Evolutionary conservation across 2,888 invertebrate genomes (phyloP), one percentile per base, ranked within the genome.

Genomic region (Latrodectus hesperus): DNA sequence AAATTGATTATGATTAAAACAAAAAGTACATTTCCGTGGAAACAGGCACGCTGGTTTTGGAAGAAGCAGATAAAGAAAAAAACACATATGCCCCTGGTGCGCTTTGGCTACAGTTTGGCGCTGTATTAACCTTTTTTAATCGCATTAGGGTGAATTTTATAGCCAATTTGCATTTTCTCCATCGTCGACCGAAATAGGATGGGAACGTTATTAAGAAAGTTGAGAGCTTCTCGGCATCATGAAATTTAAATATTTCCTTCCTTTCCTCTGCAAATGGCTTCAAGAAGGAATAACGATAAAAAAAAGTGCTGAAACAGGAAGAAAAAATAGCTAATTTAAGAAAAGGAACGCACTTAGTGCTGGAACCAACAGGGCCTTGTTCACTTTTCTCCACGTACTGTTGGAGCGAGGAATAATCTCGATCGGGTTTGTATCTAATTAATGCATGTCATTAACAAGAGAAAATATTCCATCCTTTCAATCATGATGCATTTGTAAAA

Each of bases 1-100:
- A 84, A 84, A 84, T 84, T 72, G 71, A 60, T 65, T 71, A 76
- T 84, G 84, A 84, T 84, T 84, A 84, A 84, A 84, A 76, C 22
- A 67, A 77, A 67, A 67, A 52, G 52, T 38, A 14, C 51, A 70
- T 22, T 26, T 70, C 70, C 14, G 17, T 17, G 75, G 26, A 64
- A 75, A 75, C 26, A 26, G 38, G 38, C 60, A 60, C 38, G 16
- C 55, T 22, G 14, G 22, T 22, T 52, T 67, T 67, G 65, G 9
- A n/a, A 49, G 14, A 77, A 67, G 64, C 9, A 17, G 60, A 38
- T 38, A 4, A 38, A 38, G 38, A 38, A 38, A 38, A 38, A 38
- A 38, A 38, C 1, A 38, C 38, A 22, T 38, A 38, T 38, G 38
- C 38, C 75, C 49, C 38, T 11, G 49, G n/a, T 22, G n/a, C 75